Conservation (phyloP, 2,797 vertebrate genomes). For the Microchirus variegatus region DNA sequence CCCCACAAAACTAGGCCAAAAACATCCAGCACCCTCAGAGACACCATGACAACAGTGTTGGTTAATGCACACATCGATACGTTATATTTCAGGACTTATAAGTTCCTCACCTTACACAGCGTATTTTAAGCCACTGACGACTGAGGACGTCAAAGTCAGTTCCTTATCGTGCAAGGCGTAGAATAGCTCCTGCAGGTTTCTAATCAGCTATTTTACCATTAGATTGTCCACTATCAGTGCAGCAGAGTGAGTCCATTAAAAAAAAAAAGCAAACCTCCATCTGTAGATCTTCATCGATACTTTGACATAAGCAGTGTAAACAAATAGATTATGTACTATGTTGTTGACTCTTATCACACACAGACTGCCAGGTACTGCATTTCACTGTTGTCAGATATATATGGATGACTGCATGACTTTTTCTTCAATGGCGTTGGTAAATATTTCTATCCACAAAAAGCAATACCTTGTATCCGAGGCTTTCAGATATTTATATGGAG, state of each 20-base stretch:
- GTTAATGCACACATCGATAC: slow-evolving; percentile 52
- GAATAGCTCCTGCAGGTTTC: too few relatives aligned
- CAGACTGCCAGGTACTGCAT: background rate
- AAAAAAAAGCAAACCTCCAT: background rate
- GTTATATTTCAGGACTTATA: slow-evolving; percentile 51
- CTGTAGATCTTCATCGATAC: background rate
- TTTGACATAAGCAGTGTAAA: background rate
- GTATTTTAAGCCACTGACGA: slow-evolving; percentile 44
- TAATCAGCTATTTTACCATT: too few relatives aligned
- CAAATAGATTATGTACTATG: background rate
- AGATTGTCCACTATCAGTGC: background rate
- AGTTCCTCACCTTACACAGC: slow-evolving; percentile 38
- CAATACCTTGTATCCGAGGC: too few relatives aligned
- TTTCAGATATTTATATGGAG: too few relatives aligned
- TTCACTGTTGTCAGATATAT: background rate
- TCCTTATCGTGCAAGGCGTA: background rate
- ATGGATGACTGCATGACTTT: background rate
- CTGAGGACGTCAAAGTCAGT: slow-evolving; percentile 18
- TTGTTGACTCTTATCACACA: background rate
- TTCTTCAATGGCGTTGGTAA: background rate
- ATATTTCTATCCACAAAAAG: background rate
- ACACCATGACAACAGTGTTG: slow-evolving; percentile 32
- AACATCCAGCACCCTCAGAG: too few relatives aligned
- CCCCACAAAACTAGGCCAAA: background rate
- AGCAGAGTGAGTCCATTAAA: background rate